Base-by-base conservation (phyloP, 2,113 vertebrate species). In the Strix aluco region DNA sequence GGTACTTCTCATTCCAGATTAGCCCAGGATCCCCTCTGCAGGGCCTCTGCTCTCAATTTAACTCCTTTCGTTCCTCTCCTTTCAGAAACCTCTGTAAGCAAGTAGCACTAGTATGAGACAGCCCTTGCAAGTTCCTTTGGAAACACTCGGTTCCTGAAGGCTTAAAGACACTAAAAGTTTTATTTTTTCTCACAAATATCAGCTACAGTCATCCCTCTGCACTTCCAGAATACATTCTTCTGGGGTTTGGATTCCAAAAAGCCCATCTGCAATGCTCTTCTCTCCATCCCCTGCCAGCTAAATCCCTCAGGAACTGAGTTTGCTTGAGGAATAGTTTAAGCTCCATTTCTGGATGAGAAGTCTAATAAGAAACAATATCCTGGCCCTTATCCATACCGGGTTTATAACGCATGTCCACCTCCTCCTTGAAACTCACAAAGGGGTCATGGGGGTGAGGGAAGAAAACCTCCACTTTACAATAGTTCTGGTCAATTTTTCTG, bases 361-460 rank as follows among this genome's bases (percentile, higher is more conserved):
- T 67, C 65, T 57, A 55, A 32, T 15, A 79, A 32, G 15, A 51
- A 88, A 42, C 32, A 81, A 17, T 9, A 51, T 20, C 22, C 38
- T n/a, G 6, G 40, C 46, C 10, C 9, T 62, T 51, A 27, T 9
- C 69, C 32, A 55, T 22, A 13, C 14, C 6, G 29, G 36, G 57
- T 79, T 93, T 73, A 3, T 7, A 75, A 79, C 29, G 32, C 51
- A 9, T 1, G 3, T 21, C 38, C 32, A 81, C 40, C 20, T 49
- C 38, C 52, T 79, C 19, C 32, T 15, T 47, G 32, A 79, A 84
- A 75, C 81, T 29, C 40, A 36, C 47, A 55, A 65, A 8, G 22
- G 22, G 4, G 2, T 19, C 54, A 5, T 4, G 4, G 11, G 25
- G 5, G 2, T 3, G 0, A 3, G 11, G 13, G 15, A 4, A 49